Base-by-base conservation (phyloP, 2,113 vertebrate genomes). In the Daubentonia madagascariensis region DNA sequence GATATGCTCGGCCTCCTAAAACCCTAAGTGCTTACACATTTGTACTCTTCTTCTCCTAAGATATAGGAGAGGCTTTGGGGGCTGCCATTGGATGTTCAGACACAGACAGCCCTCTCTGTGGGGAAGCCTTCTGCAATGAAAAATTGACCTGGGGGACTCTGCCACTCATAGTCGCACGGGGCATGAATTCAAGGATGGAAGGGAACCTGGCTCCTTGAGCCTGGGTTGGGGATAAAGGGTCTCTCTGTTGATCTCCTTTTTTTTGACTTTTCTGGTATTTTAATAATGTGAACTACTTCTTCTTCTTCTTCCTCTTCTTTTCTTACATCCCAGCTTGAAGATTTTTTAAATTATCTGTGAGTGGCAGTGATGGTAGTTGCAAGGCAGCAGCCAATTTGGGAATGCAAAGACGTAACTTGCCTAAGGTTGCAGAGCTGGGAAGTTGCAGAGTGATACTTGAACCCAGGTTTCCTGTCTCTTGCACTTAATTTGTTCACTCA, bases 331-430 rank as follows among this genome's bases (percentile, higher is more conserved):
- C 30, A 63, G 4, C 12, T 73, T 86, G 22, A 92, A 94, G 84
- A 43, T 37, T 91, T 89, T 95, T 54, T 91, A 96, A 45, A 59
- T 89, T 76, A n/a, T 85, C 59, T 91, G 20, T 81, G n/a, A 78
- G 45, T 40, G 9, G 13, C 65, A 84, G 30, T 67, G n/a, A 50
- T 50, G 30, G 40, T 30, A 54, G 32, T 45, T 92, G 40, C 75
- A 94, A 86, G 67, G 37, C 16, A 59, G 28, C 3, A 43, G 40
- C 61, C 73, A 68, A 5, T 45, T 68, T 91, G 48, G 32, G 84
- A 94, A 86, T 18, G 57, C 0, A 43, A 43, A 63, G 28, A 79
- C 81, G 28, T 78, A 68, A 50, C 54, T 97, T 78, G 16, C 40
- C 37, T 1, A 59, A 37, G 14, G 3, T 76, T 76, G 12, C 32